Evolutionary conservation across 2,888 invertebrate genomes (phyloP), one percentile per base, ranked within the genome.

Genomic region (Vesta saturnalis): DNA sequence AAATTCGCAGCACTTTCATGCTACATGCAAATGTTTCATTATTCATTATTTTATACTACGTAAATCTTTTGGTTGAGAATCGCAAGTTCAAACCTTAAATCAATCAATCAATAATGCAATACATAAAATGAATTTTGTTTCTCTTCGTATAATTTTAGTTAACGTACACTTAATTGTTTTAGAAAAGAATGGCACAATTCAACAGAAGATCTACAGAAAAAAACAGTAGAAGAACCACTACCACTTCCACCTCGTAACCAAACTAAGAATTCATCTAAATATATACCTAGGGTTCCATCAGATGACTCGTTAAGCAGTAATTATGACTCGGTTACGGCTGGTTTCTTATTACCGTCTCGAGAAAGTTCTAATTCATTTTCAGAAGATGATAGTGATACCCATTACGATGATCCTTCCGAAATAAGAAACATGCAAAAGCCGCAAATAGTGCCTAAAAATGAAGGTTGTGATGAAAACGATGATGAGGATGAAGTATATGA

Each of bases 401-500:
- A 47, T 61, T 69, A 69, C 23, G 68, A 69, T 16, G 47, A 64
- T 58, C 68, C 68, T 18, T 18, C 35, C 56, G 56, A 64, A 35
- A 8, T 68, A 55, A 52, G 21, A 30, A 18, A 54, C 0, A 14
- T 15, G 10, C 15, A 19, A 6, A 49, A 23, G 14, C 18, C 12
- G 0, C 0, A 23, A 19, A 14, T 14, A 14, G 19, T 15, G 23
- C 30, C 39, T 10, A 14, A 39, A 15, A 16, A n/a, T 14, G 14
- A 58, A 22, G 43, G 1, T 15, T 16, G 1, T 8, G 19, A 30
- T 6, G 59, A 46, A 12, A 35, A 62, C 10, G 67, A 67, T 21
- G 59, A 67, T 3, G 62, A 67, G 18, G 61, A 67, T 58, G 54
- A 59, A 8, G 56, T 68, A 12, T 68, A 68, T 18, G 64, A 68